phyloP scores from a whole-genome alignment of 1,140 invertebrate species.

The Whitmania pigra region DNA sequence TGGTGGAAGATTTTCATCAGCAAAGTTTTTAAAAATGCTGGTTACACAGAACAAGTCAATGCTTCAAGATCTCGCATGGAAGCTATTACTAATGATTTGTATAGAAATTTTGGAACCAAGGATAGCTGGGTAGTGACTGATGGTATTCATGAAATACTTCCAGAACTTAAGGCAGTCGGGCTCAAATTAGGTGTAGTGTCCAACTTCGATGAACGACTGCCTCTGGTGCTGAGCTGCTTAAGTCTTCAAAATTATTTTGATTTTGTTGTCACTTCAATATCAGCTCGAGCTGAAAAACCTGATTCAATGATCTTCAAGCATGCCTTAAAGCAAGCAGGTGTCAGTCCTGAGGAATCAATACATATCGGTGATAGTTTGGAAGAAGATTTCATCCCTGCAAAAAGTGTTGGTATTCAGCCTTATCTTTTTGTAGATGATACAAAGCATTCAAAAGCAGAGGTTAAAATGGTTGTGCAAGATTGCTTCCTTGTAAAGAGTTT shows the following conservation, averaged over 20 bases:
- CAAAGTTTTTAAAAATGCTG: constrained; percentile 49
- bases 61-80: not conserved
- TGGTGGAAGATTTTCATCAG: constrained; percentile 67
- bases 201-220: constrained; percentile 71
- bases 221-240: constrained; percentile 52
- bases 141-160: constrained; percentile 52
- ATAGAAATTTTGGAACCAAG: constrained; percentile 50
- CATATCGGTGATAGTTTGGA: constrained; percentile 66
- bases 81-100: constrained; percentile 42
- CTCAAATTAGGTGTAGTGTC: constrained; percentile 59
- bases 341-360: constrained; percentile 52
- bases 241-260: constrained; percentile 58
- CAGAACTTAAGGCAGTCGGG: constrained; percentile 41
- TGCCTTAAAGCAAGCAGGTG: constrained; percentile 47
- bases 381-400: constrained; percentile 65
- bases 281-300: constrained; percentile 61
- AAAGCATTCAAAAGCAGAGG: not conserved
- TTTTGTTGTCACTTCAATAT: constrained; percentile 66
- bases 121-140: constrained; percentile 58
- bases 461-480: too few relatives aligned
- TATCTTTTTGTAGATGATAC: constrained; percentile 43
- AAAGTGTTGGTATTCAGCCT: constrained; percentile 60
- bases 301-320: constrained; percentile 57
- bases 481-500: too few relatives aligned
- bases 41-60: constrained; percentile 16